Base-by-base conservation (phyloP, 2,113 vertebrate genomes). In the Charadrius vociferus region DNA sequence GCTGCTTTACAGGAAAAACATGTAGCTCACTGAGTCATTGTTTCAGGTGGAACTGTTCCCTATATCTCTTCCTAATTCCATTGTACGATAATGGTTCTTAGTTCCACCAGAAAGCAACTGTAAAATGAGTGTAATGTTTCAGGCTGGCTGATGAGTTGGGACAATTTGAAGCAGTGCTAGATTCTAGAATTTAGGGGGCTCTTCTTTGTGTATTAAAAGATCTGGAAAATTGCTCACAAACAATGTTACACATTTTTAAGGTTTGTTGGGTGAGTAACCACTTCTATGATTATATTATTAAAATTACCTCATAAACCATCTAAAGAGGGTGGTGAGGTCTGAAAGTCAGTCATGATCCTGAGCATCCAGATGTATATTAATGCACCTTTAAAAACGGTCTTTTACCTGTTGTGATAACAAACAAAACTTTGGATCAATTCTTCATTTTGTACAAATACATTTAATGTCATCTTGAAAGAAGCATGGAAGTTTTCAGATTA, bases 391-490 rank as follows among this genome's bases (percentile, higher is more conserved):
- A 66, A 72, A 78, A 65, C 37, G n/a, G 9, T 41, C n/a, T 55
- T 50, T 53, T 24, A 58, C 16, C 6, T 63, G 23, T 39, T 62
- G 5, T 45, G 50, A 6, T 23, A 66, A 16, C 27, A 49, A 3
- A 4, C 5, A 21, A 12, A 66, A 4, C 29, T 83, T 49, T 0
- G 2, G 21, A 58, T 49, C 32, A n/a, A 0, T 10, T 59, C 36
- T 52, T 49, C 5, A 14, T 61, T 87, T 81, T 32, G 13, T 41
- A 56, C 6, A 47, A 61, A 47, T 55, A 17, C 2, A 1, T 52
- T 56, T 81, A 36, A 47, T 26, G 9, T 56, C 12, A 9, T 32
- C 27, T 74, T 81, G 27, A 74, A 81, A 78, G 26, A 73, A 70
- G 21, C 23, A 6, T 14, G 21, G 27, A 70, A 39, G 5, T 43